Evolutionary conservation across 2,113 vertebrate genomes (phyloP).

Genomic region (Platichthys flesus): DNA sequence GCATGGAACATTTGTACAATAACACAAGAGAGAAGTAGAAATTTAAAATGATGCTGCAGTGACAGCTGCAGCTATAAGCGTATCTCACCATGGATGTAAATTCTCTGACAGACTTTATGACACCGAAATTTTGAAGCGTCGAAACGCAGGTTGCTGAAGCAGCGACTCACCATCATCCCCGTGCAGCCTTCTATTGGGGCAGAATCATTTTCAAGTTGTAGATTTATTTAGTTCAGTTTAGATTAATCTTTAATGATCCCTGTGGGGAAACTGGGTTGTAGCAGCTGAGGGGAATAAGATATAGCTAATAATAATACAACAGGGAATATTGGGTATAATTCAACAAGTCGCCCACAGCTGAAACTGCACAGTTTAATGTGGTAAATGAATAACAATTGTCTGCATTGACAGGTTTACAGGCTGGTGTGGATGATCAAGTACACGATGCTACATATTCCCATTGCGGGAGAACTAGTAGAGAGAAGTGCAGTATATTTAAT

Average conservation of each 20-base stretch:
- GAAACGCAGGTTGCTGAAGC: constrained; percentile 46
- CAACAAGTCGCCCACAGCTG: constrained; percentile 55
- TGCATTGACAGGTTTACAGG: constrained; percentile 40
- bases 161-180: constrained; percentile 42
- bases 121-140: constrained; percentile 36
- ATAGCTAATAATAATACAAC: constrained; percentile 41
- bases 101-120: constrained; percentile 34
- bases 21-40: constrained; percentile 17
- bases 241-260: constrained; percentile 72
- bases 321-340: constrained; percentile 57
- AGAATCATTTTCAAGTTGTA: constrained; percentile 64
- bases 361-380: constrained; percentile 52
- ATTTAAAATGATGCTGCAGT: constrained; percentile 19
- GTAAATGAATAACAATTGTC: constrained; percentile 40
- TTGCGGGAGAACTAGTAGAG: constrained; percentile 15
- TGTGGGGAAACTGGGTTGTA: constrained; percentile 49
- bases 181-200: constrained; percentile 30
- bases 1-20: constrained; percentile 1
- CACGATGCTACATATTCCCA: constrained; percentile 31
- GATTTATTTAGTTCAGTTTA: constrained; percentile 60
- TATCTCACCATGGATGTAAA: constrained; percentile 34
- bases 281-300: constrained; percentile 60
- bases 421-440: constrained; percentile 30
- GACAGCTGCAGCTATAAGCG: background rate
- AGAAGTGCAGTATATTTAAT: constrained; percentile 7